Conservation (phyloP, 2,888 invertebrate species). For the Thecophora atra region DNA sequence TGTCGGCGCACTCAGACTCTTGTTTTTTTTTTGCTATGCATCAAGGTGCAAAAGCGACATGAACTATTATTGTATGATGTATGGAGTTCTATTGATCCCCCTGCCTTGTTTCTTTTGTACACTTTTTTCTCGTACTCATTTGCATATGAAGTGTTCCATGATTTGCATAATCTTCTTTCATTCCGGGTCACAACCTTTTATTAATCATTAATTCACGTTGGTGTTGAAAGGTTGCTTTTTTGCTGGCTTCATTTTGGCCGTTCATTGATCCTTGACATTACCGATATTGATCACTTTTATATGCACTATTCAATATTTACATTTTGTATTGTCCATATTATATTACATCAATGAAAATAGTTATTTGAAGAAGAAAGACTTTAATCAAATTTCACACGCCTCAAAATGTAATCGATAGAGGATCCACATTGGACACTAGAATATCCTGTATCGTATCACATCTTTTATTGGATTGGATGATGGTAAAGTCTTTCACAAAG, state of each 20-base stretch:
- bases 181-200: conserved; percentile 39
- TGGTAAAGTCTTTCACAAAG: too few species aligned
- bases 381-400: too few species aligned
- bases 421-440: too few species aligned
- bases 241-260: not conserved
- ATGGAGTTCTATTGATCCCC: not conserved
- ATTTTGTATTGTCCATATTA: not conserved
- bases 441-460: too few species aligned
- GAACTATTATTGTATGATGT: not conserved
- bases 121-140: conserved; percentile 15
- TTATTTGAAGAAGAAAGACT: too few species aligned
- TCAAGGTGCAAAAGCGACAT: conserved; percentile 54
- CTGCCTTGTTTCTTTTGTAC: not conserved
- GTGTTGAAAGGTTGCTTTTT: conserved; percentile 10
- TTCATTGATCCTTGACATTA: not conserved
- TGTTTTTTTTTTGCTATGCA: conserved; percentile 42
- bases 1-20: not conserved
- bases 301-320: not conserved
- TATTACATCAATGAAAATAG: not conserved
- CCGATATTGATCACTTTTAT: conserved; percentile 4
- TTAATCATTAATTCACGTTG: not conserved
- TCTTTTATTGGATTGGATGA: too few species aligned
- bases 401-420: too few species aligned
- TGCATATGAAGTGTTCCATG: conserved; percentile 26
- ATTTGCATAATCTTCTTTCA: conserved; percentile 43